Evolutionary conservation across 2,888 invertebrate species (phyloP), one percentile per base, ranked within the genome.

Genomic region (Ecliptopera silaceata): DNA sequence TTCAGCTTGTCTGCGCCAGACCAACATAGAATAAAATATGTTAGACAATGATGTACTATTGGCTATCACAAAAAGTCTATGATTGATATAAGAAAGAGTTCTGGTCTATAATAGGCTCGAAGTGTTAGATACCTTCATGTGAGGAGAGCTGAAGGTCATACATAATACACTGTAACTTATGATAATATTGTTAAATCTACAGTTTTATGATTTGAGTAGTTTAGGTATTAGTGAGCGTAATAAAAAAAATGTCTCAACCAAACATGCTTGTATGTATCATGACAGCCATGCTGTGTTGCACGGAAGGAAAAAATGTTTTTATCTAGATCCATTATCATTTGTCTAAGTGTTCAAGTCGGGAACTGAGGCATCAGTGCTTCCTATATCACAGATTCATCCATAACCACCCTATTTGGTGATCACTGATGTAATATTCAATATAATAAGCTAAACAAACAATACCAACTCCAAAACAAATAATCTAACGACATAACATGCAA

Each of bases 401-500:
- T 13, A 5, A 8, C 13, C 6, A 20, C 42, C 26, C 22, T 42
- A 22, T 8, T 42, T 13, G 42, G 6, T 22, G 42, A 5, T 15
- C 10, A 22, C 4, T 29, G 18, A 3, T 31, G 31, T 17, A 31
- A 29, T 10, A 31, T n/a, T 15, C 17, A 17, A 17, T 31, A 3
- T 29, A n/a, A 2, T 10, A 38, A 10, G 26, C 18, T 10, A 60
- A 47, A 50, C 53, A 22, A 47, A 42, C 32, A 31, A 55, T 13
- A 51, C 50, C 53, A 59, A 58, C 49, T 59, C 47, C 49, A 62
- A 65, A 61, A 64, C 34, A 61, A 60, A 50, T 34, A 22, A 43
- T 46, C 43, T 48, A 65, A 48, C 45, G 50, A 42, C 26, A 38
- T 57, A 36, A 56, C 66, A 63, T 65, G 65, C 65, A 63, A 60